phyloP scores from a whole-genome alignment of 2,113 vertebrate genomes.

The Psophia crepitans region DNA sequence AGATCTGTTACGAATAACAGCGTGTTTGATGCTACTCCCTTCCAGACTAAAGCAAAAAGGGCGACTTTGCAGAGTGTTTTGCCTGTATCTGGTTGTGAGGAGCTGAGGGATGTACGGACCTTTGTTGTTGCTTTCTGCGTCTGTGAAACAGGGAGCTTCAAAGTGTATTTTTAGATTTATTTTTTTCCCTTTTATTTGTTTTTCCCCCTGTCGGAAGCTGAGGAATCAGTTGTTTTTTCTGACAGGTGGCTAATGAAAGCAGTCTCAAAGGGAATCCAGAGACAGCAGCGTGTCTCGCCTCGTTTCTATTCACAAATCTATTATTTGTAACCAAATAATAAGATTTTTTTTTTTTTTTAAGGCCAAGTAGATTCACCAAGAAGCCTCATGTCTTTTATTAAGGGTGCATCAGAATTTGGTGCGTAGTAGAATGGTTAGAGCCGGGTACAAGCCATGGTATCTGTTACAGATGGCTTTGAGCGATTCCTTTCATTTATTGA shows the following conservation, averaged over 20 bases:
- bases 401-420: background rate
- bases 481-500: background rate
- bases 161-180: background rate
- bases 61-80: background rate
- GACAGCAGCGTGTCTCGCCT: background rate
- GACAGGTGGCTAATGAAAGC: background rate
- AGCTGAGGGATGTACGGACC: background rate
- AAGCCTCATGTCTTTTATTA: background rate
- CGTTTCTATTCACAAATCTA: background rate
- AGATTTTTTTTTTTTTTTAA: background rate
- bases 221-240: background rate
- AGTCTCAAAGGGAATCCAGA: background rate
- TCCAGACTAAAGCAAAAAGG: background rate
- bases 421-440: background rate
- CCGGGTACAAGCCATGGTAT: background rate
- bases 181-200: background rate
- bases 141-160: background rate
- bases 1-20: background rate
- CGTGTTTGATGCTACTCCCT: background rate
- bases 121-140: conserved; percentile 9
- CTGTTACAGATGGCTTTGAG: background rate
- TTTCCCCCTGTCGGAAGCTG: background rate
- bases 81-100: background rate
- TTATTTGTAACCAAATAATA: background rate
- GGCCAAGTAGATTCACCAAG: background rate